phyloP scores from a whole-genome alignment of 1,140 invertebrate species.

The Micrasema longulum region DNA sequence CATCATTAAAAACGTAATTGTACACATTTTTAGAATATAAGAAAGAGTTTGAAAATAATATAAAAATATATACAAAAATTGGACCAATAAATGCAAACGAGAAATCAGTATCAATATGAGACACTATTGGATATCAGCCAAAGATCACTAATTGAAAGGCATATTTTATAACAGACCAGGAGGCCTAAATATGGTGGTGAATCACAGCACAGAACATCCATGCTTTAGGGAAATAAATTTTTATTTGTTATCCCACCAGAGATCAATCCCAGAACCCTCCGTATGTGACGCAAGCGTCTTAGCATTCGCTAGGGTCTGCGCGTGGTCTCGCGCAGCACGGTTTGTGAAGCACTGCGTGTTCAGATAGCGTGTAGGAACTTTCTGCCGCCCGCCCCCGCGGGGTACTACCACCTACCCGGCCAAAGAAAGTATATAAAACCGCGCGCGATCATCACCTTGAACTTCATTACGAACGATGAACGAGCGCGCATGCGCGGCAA shows the following conservation, averaged over 20 bases:
- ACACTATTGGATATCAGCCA: no score
- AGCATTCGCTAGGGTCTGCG: neutral
- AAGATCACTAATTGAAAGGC: no score
- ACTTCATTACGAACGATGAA: constrained; percentile 47
- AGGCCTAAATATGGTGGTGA: no score
- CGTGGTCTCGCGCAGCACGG: constrained; percentile 16
- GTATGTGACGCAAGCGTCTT: no score
- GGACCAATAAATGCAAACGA: no score
- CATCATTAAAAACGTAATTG: no score
- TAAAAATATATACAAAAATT: no score
- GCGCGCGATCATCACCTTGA: constrained; percentile 49
- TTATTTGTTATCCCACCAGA: neutral
- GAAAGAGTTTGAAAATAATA: no score
- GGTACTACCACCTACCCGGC: neutral
- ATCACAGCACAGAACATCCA: neutral
- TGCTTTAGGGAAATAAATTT: neutral
- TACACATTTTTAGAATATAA: no score
- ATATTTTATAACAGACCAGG: no score
- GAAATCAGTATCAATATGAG: no score
- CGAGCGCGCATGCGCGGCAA: constrained; percentile 15
- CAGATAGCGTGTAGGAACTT: constrained; percentile 46
- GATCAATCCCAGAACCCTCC: no score
- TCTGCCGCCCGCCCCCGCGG: constrained; percentile 35
- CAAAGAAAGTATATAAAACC: constrained; percentile 49
- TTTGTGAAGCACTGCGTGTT: constrained; percentile 5